These are phyloP conservation scores for Aegithalos caudatus DNA, from an alignment of 2,113 vertebrate species.

Conservation along the genomic window DNA sequence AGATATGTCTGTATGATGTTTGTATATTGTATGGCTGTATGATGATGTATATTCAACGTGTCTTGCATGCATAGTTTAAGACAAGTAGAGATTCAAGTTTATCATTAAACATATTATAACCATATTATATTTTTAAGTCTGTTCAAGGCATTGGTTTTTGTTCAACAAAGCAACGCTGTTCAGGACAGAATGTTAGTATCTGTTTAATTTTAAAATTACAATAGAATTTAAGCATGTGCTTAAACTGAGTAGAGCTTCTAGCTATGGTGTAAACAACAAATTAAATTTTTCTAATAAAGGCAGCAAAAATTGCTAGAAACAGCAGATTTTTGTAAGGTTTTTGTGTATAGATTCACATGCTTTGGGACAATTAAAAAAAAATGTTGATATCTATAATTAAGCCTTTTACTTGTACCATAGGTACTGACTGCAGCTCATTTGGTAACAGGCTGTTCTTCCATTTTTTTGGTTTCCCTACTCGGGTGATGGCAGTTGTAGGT, in stretches of 20 bases:
- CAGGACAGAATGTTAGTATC: background rate
- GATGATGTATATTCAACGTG: background rate
- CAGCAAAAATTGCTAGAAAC: background rate
- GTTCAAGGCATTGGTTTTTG: background rate
- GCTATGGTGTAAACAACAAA: background rate
- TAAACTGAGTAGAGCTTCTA: background rate
- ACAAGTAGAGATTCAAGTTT: background rate
- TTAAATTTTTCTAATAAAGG: background rate
- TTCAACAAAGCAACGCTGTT: background rate
- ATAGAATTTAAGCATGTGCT: background rate
- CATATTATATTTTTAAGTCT: background rate
- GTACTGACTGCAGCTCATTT: background rate
- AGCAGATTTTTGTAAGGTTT: background rate
- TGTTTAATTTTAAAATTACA: background rate
- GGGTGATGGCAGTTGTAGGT: background rate
- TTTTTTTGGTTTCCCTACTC: background rate
- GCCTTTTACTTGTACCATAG: background rate
- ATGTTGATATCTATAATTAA: background rate
- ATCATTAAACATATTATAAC: background rate
- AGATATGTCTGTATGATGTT: background rate
- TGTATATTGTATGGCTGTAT: background rate
- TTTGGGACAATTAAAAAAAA: background rate
- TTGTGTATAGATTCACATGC: background rate
- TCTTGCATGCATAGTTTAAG: background rate
- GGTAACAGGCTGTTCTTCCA: background rate